phyloP scores from a whole-genome alignment of 1,140 invertebrate genomes.

The Gryon sp. region DNA sequence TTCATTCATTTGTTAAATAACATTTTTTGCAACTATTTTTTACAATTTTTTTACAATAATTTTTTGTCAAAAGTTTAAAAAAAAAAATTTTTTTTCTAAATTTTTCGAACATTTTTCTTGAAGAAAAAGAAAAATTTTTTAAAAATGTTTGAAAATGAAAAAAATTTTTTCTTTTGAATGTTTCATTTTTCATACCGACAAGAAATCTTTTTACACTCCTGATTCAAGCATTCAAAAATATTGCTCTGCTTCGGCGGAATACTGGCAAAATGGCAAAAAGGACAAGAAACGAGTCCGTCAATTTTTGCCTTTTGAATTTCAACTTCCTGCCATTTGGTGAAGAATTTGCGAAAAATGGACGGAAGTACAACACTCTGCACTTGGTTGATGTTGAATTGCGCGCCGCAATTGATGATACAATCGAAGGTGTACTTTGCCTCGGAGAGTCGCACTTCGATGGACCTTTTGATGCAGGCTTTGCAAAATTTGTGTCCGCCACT shows the following conservation, averaged over 20 bases:
- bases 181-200: slow-evolving; percentile 80
- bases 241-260: slow-evolving; percentile 82
- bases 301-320: slow-evolving; percentile 82
- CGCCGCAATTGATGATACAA: slow-evolving; percentile 22
- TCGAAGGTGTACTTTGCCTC: slow-evolving; percentile 10
- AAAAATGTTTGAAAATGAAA: background rate
- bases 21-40: background rate
- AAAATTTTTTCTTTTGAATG: background rate
- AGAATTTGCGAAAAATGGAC: slow-evolving; percentile 78
- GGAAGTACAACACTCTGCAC: slow-evolving; percentile 4
- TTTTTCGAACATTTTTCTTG: background rate
- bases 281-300: slow-evolving; percentile 82
- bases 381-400: slow-evolving; percentile 9
- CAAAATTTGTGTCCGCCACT: background rate
- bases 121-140: background rate
- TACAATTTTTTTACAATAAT: too few species aligned
- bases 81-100: too few species aligned
- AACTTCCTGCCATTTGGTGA: slow-evolving; percentile 80
- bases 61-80: too few species aligned
- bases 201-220: slow-evolving; percentile 83
- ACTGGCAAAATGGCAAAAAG: slow-evolving; percentile 84
- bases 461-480: slow-evolving; percentile 16
- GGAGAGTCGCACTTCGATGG: slow-evolving; percentile 6
- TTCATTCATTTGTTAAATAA: too few species aligned
- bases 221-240: slow-evolving; percentile 83